phyloP scores from a whole-genome alignment of 2,888 invertebrate genomes.

The Trachelus troglodyta region DNA sequence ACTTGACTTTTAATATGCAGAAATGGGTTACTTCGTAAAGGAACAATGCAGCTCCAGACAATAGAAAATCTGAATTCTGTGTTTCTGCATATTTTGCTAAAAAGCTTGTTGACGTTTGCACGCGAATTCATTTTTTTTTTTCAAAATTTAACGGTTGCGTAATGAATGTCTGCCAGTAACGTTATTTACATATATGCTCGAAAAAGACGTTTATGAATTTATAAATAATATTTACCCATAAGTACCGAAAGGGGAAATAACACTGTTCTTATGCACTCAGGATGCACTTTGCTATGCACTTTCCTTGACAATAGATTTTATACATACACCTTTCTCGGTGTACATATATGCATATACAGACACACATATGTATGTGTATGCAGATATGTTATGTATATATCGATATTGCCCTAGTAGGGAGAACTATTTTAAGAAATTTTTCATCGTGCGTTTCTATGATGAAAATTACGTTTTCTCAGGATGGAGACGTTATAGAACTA shows the following conservation, averaged over 20 bases:
- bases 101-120: neutral
- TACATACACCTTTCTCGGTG: neutral
- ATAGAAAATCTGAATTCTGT: no score
- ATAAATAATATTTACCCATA: no score
- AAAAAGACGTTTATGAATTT: neutral
- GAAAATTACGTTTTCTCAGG: conserved; percentile 37
- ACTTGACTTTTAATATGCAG: no score
- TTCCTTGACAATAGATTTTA: neutral
- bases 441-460: neutral
- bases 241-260: neutral
- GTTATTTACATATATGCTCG: neutral
- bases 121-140: neutral
- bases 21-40: no score
- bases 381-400: neutral
- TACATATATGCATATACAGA: no score
- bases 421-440: neutral
- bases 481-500: conserved; percentile 63
- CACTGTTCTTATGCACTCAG: neutral
- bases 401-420: neutral
- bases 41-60: no score
- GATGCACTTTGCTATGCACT: neutral
- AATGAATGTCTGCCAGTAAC: neutral
- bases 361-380: no score
- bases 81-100: neutral
- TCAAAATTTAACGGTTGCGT: neutral